Base-by-base conservation (phyloP, 2,113 vertebrate species). In the Azemiops feae region DNA sequence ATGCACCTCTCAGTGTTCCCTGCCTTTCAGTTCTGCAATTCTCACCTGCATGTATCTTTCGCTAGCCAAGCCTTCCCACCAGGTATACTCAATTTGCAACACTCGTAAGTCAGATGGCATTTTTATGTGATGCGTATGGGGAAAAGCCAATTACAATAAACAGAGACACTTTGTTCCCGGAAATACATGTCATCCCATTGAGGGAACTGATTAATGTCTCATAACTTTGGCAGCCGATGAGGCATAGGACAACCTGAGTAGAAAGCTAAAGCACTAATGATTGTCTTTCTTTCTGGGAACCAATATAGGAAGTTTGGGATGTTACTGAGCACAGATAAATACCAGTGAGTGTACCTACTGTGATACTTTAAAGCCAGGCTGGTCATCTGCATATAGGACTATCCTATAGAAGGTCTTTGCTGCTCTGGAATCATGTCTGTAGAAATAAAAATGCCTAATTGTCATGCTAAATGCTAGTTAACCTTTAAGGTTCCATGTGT, bases 151-250 rank as follows among this genome's bases (percentile, higher is more conserved):
- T 90, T 93, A 74, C 16, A 89, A 5, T 57, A 54, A 30, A 89
- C 47, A 93, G 52, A 87, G 87, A 27, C n/a, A 53, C 25, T 93
- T 91, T 93, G 27, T 93, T 94, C 74, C 69, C 55, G 45, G 85
- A 95, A 55, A 64, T 89, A 18, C 16, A 92, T 23, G 81, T 86
- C 34, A 69, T 64, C 90, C 92, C 55, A 92, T 74, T 54, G 81
- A 93, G 91, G 91, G 43, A 58, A 92, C 94, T 92, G 87, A 88
- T 92, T 94, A 90, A 93, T 86, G 34, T 57, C 25, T 88, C 43
- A 0, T 92, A 52, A 81, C 85, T 94, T 52, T 94, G 94, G 47
- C 88, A 93, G 81, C 69, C 64, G 91, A 64, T 25, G 74, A 94
- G 54, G 69, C 52, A 54, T 94, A 95, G 90, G 89, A 91, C 25